These are phyloP conservation scores for Eupithecia abbreviata DNA, from an alignment of 2,888 invertebrate species.

Conservation along the genomic window DNA sequence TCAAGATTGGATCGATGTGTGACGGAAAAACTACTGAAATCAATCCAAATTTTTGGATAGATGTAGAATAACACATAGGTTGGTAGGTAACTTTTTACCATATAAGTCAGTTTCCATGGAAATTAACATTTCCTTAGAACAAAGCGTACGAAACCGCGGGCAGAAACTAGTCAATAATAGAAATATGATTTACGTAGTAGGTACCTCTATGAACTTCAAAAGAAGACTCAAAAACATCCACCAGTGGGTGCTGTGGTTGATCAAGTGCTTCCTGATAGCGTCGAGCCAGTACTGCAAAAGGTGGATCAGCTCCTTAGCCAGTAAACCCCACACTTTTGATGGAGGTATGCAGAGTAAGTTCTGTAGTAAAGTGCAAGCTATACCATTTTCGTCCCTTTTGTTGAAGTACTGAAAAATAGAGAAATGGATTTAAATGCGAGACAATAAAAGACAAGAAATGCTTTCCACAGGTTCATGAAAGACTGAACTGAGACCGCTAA, in stretches of 20 bases:
- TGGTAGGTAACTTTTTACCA: not conserved
- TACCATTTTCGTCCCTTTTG: constrained; percentile 66
- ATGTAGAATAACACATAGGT: not conserved
- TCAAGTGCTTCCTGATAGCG: constrained; percentile 62
- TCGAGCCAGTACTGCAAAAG: constrained; percentile 70
- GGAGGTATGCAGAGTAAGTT: constrained; percentile 58
- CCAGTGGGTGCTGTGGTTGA: constrained; percentile 60
- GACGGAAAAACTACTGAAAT: too few relatives aligned
- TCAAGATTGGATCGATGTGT: not conserved
- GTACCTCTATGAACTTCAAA: constrained; percentile 64
- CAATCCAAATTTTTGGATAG: not conserved
- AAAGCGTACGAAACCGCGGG: not conserved
- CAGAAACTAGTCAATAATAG: not conserved
- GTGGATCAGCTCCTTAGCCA: constrained; percentile 62
- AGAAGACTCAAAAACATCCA: constrained; percentile 66
- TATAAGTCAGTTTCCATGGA: not conserved
- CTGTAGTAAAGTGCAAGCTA: constrained; percentile 62
- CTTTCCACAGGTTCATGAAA: not conserved
- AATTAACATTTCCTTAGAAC: not conserved
- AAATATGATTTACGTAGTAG: not conserved
- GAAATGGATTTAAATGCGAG: constrained; percentile 1
- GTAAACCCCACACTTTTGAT: constrained; percentile 64
- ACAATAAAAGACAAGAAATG: not conserved
- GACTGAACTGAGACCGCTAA: not conserved
- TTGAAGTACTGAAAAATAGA: constrained; percentile 64